Percentiles rank a stretch among this genome's conserved stretches.
These are phyloP conservation scores for Mesorhabditis sp. DNA, from an alignment of 2,888 invertebrate genomes.

Conservation along the genomic window DNA sequence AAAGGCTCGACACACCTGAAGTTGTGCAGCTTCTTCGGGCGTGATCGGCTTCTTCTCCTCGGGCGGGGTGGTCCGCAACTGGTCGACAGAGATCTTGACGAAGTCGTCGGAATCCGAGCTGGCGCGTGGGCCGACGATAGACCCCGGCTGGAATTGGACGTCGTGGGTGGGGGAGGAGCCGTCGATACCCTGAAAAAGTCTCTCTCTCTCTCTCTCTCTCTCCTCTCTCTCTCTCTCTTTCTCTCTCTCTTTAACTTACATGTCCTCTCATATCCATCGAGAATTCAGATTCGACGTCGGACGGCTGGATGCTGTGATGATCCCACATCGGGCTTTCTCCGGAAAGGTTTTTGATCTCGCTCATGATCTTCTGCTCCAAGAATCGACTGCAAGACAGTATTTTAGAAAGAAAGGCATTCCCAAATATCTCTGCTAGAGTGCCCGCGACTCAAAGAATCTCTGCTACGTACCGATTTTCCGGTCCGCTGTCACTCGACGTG, in stretches of 20 bases:
- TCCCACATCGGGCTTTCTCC: not conserved
- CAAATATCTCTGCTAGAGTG: too few species aligned
- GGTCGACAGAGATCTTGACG: conserved; percentile 8
- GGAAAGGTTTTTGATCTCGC: not conserved
- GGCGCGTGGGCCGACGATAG: not conserved
- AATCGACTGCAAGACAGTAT: not conserved
- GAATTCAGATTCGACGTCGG: conserved; percentile 17
- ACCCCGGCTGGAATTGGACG: not conserved
- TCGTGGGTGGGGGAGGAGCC: conserved; percentile 10
- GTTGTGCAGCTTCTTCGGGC: conserved; percentile 31
- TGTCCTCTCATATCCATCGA: conserved; percentile 15
- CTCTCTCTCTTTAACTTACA: conserved; percentile 1
- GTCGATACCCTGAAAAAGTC: not conserved
- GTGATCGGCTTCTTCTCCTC: conserved; percentile 22
- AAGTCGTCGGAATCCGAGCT: conserved; percentile 3
- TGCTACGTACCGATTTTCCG: not conserved
- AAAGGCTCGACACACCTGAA: not conserved
- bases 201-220: conserved; percentile 7
- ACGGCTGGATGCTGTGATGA: conserved; percentile 2
- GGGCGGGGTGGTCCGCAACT: conserved; percentile 10
- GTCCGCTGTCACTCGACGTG: conserved; percentile 2
- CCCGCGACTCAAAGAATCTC: too few species aligned
- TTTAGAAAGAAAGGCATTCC: not conserved
- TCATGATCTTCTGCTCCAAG: not conserved
- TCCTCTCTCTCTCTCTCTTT: conserved; percentile 8